Percentiles rank a stretch among this genome's conserved stretches.
Evolutionary conservation across 1,140 invertebrate genomes (phyloP).

Genomic region (Bombus waltoni): DNA sequence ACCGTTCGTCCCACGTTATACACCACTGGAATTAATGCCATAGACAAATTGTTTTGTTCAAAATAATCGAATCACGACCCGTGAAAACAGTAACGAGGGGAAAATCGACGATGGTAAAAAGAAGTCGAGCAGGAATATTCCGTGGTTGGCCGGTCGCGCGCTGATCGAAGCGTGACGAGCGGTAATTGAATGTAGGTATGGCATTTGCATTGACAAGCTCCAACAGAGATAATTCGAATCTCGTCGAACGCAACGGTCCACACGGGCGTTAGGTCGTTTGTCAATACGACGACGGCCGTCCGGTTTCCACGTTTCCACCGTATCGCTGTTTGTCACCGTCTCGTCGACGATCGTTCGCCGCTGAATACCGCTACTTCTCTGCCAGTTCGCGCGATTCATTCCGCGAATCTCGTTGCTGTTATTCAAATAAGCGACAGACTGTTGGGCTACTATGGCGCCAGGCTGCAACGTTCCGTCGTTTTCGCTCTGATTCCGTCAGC

Average conservation of each 20-base stretch:
- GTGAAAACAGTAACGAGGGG: not conserved
- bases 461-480: slow-evolving; percentile 6
- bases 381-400: slow-evolving; percentile 52
- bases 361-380: slow-evolving; percentile 61
- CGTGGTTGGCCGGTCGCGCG: slow-evolving; percentile 57
- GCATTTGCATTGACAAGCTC: slow-evolving; percentile 83
- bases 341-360: slow-evolving; percentile 68
- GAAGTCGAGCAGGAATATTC: slow-evolving; percentile 50
- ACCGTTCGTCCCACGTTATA: not conserved
- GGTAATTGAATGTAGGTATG: slow-evolving; percentile 82
- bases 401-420: slow-evolving; percentile 42
- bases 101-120: slow-evolving; percentile 11
- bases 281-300: slow-evolving; percentile 80
- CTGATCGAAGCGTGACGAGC: slow-evolving; percentile 82
- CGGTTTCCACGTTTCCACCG: slow-evolving; percentile 73
- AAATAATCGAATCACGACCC: not conserved
- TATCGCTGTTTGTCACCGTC: slow-evolving; percentile 78
- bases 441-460: slow-evolving; percentile 26
- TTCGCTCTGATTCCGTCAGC: not conserved
- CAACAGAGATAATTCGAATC: slow-evolving; percentile 83
- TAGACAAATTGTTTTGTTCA: not conserved
- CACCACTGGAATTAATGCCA: not conserved
- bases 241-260: slow-evolving; percentile 80
- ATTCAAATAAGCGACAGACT: slow-evolving; percentile 47
- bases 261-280: slow-evolving; percentile 80